These are phyloP conservation scores for Pteruthius melanotis DNA, from an alignment of 2,113 vertebrate genomes.

Conservation along the genomic window DNA sequence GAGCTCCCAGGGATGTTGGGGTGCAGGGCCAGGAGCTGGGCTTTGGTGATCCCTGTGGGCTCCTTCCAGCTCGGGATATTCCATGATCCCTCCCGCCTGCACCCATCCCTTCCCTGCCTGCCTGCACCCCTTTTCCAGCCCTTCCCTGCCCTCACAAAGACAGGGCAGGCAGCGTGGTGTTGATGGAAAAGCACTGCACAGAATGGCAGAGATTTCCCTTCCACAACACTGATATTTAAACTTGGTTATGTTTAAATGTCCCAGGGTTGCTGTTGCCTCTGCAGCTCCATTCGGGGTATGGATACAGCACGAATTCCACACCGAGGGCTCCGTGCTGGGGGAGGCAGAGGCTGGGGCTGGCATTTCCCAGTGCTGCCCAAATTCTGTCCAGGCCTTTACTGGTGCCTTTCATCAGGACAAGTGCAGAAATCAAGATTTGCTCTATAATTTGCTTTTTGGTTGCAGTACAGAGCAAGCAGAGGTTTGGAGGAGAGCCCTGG, in stretches of 20 bases:
- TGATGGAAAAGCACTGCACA: background rate
- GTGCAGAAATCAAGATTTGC: background rate
- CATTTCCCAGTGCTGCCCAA: background rate
- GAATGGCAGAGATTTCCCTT: background rate
- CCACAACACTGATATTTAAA: background rate
- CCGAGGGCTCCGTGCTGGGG: background rate
- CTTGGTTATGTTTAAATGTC: background rate
- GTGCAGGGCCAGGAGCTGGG: background rate
- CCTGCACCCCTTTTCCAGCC: background rate
- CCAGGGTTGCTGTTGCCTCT: background rate
- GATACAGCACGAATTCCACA: background rate
- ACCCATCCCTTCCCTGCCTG: background rate
- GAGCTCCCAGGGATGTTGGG: too few species aligned
- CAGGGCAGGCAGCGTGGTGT: accelerated
- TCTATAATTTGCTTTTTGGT: background rate
- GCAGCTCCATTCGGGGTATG: background rate
- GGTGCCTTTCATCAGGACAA: background rate
- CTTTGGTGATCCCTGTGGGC: background rate
- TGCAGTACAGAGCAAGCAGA: background rate
- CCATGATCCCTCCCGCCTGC: background rate
- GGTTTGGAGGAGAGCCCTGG: background rate
- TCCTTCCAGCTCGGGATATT: background rate
- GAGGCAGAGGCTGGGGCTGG: accelerated
- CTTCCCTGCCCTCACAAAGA: accelerated
- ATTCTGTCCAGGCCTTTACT: background rate